Evolutionary conservation across 2,888 invertebrate species (phyloP), one percentile per base, ranked within the genome.

Genomic region (Lamellibrachia satsuma): DNA sequence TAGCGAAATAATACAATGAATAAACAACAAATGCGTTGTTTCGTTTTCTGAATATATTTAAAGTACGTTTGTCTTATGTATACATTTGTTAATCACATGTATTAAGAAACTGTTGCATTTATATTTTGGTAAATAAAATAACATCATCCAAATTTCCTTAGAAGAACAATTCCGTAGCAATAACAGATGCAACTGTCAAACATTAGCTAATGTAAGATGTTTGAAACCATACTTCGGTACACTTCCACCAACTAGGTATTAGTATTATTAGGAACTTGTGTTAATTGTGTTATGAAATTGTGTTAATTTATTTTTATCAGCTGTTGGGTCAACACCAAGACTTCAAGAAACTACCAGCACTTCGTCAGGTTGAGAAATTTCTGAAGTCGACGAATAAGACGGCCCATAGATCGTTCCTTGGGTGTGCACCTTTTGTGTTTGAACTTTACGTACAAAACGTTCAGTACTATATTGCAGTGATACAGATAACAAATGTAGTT

Each of bases 351-450:
- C 52, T 93, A 15, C 91, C 93, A 51, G 94, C 94, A 11, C 93
- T 95, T 90, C 92, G 94, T 51, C 93, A 92, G 7, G 93, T 95
- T n/a, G 95, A 95, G 92, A 94, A 93, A 91, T 95, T 95, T 92
- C 93, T 95, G 27, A 95, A 94, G 92, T 93, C 91, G 39, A 94
- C 94, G 92, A 95, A 95, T 92, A 94, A 93, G 75, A 92, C 90
- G 27, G 94, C 94, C 27, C 91, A 94, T 11, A 93, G 92, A 22
- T 92, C 93, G 51, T 52, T 93, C 60, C 92, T 92, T 15, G 93
- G 93, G 94, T 94, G 22, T 75, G 75, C 75, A 75, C 75, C 22
- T 75, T 75, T 75, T 15, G n/a, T 75, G 22, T 75, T 75, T 75
- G 22, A 75, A 75, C 22, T 75, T 52, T 91, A n/a, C 8, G 3